A percentile compares a stretch with the other conserved stretches of the same genome.
Conservation (phyloP, 2,888 invertebrate genomes). For the Pherbina coryleti region DNA sequence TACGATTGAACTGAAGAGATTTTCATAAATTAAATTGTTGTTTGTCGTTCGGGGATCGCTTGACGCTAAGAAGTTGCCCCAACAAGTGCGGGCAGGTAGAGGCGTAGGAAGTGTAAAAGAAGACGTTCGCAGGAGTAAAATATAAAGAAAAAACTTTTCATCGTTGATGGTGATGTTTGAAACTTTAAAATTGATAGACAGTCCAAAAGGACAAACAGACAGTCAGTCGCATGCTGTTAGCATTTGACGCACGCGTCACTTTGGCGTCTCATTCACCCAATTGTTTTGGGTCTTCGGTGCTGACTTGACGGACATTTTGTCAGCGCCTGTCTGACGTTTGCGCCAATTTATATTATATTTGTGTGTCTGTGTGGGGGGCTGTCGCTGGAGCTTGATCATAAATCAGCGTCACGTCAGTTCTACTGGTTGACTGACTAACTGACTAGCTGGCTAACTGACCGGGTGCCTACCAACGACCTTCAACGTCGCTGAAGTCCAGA, state of each 20-base stretch:
- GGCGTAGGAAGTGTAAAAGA: neutral
- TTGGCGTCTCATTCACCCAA: no score
- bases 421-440: no score
- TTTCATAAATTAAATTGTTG: conserved; percentile 64
- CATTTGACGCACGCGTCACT: no score
- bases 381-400: no score
- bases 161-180: neutral
- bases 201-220: neutral
- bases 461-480: neutral
- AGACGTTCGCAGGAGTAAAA: neutral
- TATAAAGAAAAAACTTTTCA: conserved; percentile 14
- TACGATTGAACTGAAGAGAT: conserved; percentile 46
- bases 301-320: no score
- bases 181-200: conserved; percentile 23
- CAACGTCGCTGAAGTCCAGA: neutral
- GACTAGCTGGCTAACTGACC: no score
- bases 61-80: neutral
- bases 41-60: conserved; percentile 51
- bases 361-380: no score
- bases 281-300: no score
- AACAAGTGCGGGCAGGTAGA: neutral
- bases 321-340: no score
- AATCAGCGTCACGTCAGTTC: no score
- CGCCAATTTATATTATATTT: no score
- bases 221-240: conserved; percentile 4